Evolutionary conservation across 2,113 vertebrate species (phyloP), one percentile per base, ranked within the genome.

Genomic region (Thamnaconus septentrionalis): DNA sequence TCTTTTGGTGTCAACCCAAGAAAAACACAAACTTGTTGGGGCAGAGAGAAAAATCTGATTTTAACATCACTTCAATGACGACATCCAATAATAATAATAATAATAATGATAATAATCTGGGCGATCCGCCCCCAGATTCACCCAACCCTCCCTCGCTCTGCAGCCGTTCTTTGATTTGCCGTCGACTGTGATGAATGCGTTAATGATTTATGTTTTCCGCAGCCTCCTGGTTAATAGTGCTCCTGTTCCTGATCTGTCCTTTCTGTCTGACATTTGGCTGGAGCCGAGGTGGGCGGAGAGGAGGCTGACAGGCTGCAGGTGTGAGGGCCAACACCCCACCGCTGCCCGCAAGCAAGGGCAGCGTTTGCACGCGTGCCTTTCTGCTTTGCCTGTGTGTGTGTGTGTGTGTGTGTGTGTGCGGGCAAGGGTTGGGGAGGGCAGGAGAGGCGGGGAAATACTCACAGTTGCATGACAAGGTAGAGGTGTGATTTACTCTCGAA

Each of bases 381-480:
- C 42, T 45, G 59, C 41, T 51, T 44, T 50, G 43, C 56, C 43
- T 48, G 61, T 42, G 53, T 52, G 47, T 42, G 47, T 54, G 66
- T 46, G 66, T 59, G 75, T 31, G 18, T 31, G 18, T 9, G 9
- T 58, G 64, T 47, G 65, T 76, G 61, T 63, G 75, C 78, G 47
- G 8, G 46, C 8, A 50, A 10, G 2, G 76, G 73, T 11, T 50
- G 46, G 66, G 63, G 58, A 52, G 64, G 48, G 39, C 54, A 9
- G 1, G 55, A 51, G 73, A 59, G 61, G 56, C 50, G 59, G 61
- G 73, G 79, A 79, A 58, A 78, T 80, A 94, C 97, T 98, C 84
- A 99, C 97, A 99, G 94, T 90, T 99, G 96, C 97, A 98, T 99
- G 92, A 98, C 91, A 88, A 99, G 96, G 92, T 99, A 98, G 82